Evolutionary conservation across 64 coral and sea anemone species (phyloP).

Genomic region (Astreopora myriophthalma): DNA sequence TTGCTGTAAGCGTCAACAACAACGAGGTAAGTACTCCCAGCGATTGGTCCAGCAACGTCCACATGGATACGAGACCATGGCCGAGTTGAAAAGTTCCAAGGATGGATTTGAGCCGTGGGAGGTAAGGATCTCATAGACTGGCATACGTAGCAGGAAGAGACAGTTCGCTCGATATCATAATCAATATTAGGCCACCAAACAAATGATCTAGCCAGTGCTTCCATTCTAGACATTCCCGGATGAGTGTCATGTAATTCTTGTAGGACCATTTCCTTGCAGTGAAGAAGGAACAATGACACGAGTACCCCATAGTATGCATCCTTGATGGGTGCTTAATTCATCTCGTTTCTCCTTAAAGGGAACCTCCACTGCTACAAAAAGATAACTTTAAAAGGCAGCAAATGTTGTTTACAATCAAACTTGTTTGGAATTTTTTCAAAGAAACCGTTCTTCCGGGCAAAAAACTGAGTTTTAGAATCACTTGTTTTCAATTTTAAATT

Average conservation of each 20-base stretch:
- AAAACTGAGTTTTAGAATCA: too few relatives aligned
- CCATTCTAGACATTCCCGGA: conserved; percentile 56
- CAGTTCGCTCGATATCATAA: conserved; percentile 44
- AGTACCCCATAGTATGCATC: conserved; percentile 37
- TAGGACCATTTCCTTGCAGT: conserved; percentile 28
- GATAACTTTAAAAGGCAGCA: too few relatives aligned
- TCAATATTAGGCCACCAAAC: conserved; percentile 74
- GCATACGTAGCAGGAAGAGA: neutral
- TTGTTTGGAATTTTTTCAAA: too few relatives aligned
- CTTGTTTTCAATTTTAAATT: too few relatives aligned
- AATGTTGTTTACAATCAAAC: too few relatives aligned
- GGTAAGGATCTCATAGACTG: neutral
- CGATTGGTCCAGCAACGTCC: conserved; percentile 30
- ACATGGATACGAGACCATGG: conserved; percentile 40
- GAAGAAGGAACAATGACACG: conserved; percentile 44
- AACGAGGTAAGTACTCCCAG: neutral
- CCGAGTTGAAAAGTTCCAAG: conserved; percentile 11
- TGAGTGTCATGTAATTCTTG: conserved; percentile 37
- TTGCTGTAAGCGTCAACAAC: conserved; percentile 17
- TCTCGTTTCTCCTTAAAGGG: conserved; percentile 55
- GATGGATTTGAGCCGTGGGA: conserved; percentile 27
- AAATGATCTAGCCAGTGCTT: too few relatives aligned
- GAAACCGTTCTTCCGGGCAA: too few relatives aligned
- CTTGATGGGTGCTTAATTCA: conserved; percentile 37
- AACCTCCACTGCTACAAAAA: too few relatives aligned